Evolutionary conservation across 2,113 vertebrate species (phyloP), one percentile per base, ranked within the genome.

Genomic region (Raja brachyura): DNA sequence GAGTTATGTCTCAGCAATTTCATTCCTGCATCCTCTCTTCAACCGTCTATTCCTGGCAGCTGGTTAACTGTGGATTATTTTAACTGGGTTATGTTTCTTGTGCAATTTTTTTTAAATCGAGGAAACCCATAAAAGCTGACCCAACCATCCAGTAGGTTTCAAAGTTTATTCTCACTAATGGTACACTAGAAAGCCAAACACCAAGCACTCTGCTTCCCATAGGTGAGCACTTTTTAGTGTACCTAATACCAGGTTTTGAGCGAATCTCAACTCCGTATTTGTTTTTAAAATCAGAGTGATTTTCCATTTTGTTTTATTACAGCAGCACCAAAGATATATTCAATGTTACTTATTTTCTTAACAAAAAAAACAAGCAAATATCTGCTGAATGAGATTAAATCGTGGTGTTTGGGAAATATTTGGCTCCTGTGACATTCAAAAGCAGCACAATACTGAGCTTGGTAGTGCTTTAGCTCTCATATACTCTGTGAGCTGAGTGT

Each of bases 331-430:
- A 68, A 90, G 39, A 59, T 68, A 33, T 33, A 68, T 14, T 73
- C 66, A 5, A 8, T 11, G 31, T 48, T 73, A 48, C 18, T 92
- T 33, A 18, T 88, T 31, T 88, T 13, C 11, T 4, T 18, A n/a
- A 3, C 59, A 85, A 85, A 83, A 85, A 83, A 83, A 10, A 9
- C 48, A 56, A 25, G 48, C 54, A 83, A 59, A 59, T 85, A 25
- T 48, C 54, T 59, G 56, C 81, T 33, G 28, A 90, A 68, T 68
- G 86, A 68, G 61, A 61, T 90, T 59, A 90, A 63, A 90, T 90
- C 0, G 4, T 68, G 61, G 86, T 88, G 56, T 61, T 59, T 85
- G 81, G 81, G 81, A 54, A 85, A 85, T n/a, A 8, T 5, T 18
- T 66, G 86, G 61, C 86, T 66, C 61, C 22, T 5, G 31, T 7